Conservation (phyloP, 2,797 vertebrate species). For the Salmo trutta region DNA sequence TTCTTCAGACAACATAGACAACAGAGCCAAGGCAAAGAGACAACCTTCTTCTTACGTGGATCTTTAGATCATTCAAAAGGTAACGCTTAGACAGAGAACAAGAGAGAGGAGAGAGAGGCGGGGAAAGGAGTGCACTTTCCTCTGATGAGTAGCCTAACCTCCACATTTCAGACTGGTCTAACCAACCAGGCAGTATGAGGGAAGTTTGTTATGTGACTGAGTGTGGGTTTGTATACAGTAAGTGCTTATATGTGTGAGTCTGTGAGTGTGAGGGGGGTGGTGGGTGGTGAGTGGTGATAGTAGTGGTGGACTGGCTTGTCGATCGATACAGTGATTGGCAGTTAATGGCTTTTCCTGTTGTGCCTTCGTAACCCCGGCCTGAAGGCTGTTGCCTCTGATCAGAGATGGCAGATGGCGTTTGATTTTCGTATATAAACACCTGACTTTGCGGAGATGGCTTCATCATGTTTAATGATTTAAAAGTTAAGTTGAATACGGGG, state of each 20-base stretch:
- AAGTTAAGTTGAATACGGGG: slow-evolving; percentile 75
- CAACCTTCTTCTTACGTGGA: slow-evolving; percentile 56
- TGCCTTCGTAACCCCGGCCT: slow-evolving; percentile 81
- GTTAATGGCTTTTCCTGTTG: slow-evolving; percentile 87
- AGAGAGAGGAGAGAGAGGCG: not conserved
- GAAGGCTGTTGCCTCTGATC: slow-evolving; percentile 83
- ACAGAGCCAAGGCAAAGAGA: slow-evolving; percentile 39
- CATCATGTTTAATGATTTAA: slow-evolving; percentile 81
- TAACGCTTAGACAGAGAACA: slow-evolving; percentile 33
- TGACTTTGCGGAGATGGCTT: slow-evolving; percentile 79
- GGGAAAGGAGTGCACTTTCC: not conserved
- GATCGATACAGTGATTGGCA: slow-evolving; percentile 87
- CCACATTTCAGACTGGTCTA: slow-evolving; percentile 5
- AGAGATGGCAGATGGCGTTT: slow-evolving; percentile 81
- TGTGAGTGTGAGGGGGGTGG: slow-evolving; percentile 31
- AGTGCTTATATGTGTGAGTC: slow-evolving; percentile 10
- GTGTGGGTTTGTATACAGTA: slow-evolving; percentile 5
- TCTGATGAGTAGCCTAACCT: slow-evolving; percentile 30
- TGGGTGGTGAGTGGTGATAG: slow-evolving; percentile 52
- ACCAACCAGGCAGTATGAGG: slow-evolving; percentile 10
- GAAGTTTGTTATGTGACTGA: slow-evolving; percentile 6
- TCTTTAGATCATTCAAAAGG: slow-evolving; percentile 58
- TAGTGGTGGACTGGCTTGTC: slow-evolving; percentile 73
- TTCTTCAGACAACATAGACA: slow-evolving; percentile 51
- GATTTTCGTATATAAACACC: slow-evolving; percentile 78